These are phyloP conservation scores for Tarsius wallacei DNA, from an alignment of 2,797 vertebrate species.

Conservation along the genomic window DNA sequence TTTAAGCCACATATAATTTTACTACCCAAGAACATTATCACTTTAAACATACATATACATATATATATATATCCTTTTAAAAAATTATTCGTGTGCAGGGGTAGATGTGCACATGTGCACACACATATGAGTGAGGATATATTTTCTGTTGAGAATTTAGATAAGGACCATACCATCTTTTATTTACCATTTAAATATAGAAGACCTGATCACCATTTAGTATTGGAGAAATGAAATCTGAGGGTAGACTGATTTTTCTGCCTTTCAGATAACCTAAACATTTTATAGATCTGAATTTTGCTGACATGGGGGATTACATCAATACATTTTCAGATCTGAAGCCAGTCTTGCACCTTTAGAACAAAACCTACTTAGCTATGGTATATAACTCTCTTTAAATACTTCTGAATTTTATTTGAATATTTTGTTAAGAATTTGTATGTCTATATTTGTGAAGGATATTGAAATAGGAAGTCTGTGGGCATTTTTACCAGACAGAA, in stretches of 20 bases:
- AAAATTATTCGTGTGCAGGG: background rate
- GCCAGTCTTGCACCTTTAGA: background rate
- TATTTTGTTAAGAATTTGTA: slow-evolving; percentile 35
- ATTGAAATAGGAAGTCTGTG: background rate
- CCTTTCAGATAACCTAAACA: background rate
- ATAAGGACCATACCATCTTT: background rate
- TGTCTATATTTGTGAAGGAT: background rate
- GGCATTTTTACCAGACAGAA: background rate
- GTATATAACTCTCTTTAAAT: background rate
- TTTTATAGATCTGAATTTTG: slow-evolving; percentile 11
- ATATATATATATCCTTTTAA: no score
- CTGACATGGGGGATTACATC: background rate
- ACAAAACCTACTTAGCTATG: background rate
- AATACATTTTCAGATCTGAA: slow-evolving; percentile 33
- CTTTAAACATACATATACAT: background rate
- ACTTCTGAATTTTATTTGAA: slow-evolving; percentile 32
- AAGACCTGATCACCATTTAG: background rate
- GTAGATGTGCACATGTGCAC: background rate
- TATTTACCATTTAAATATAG: background rate
- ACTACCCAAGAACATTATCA: background rate
- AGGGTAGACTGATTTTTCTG: slow-evolving; percentile 27
- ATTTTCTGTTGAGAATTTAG: background rate
- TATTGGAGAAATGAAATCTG: slow-evolving; percentile 41
- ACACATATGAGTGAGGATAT: background rate
- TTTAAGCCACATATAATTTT: background rate